A percentile compares a stretch with the other conserved stretches of the same genome.
These are phyloP conservation scores for Poecilia gillii DNA, from an alignment of 2,797 vertebrate species.

Conservation along the genomic window DNA sequence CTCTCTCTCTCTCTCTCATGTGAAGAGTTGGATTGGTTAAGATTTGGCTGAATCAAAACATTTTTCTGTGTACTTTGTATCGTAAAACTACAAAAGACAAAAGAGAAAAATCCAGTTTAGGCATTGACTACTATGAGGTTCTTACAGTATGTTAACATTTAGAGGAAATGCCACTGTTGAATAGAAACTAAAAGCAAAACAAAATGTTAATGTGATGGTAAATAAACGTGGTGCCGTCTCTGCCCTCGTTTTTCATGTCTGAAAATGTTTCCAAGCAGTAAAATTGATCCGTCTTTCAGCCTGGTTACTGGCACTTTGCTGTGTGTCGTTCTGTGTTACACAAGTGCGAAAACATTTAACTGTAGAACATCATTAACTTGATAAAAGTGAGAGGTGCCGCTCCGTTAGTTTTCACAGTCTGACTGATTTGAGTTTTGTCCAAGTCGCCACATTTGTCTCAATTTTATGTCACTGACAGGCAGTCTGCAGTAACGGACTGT, in stretches of 20 bases:
- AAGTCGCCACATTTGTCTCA: background rate
- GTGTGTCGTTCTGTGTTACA: background rate
- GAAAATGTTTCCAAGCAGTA: background rate
- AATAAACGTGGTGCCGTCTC: background rate
- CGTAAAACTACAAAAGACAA: background rate
- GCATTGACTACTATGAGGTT: background rate
- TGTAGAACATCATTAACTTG: background rate
- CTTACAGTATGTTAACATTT: background rate
- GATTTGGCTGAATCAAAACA: conserved; percentile 8
- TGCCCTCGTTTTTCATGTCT: background rate
- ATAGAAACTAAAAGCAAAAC: background rate
- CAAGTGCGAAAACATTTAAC: background rate
- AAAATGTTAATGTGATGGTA: background rate
- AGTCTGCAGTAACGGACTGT: background rate
- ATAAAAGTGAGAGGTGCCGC: background rate
- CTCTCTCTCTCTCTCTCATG: background rate
- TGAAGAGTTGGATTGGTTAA: conserved; percentile 31
- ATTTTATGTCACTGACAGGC: background rate
- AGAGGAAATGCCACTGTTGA: background rate
- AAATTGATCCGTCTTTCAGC: background rate
- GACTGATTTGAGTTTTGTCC: background rate
- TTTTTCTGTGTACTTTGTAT: background rate
- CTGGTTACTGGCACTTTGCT: background rate
- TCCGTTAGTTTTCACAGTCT: background rate
- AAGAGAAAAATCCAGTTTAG: background rate